These are phyloP conservation scores for Eledona agricola DNA, from an alignment of 2,888 invertebrate genomes.

Conservation along the genomic window DNA sequence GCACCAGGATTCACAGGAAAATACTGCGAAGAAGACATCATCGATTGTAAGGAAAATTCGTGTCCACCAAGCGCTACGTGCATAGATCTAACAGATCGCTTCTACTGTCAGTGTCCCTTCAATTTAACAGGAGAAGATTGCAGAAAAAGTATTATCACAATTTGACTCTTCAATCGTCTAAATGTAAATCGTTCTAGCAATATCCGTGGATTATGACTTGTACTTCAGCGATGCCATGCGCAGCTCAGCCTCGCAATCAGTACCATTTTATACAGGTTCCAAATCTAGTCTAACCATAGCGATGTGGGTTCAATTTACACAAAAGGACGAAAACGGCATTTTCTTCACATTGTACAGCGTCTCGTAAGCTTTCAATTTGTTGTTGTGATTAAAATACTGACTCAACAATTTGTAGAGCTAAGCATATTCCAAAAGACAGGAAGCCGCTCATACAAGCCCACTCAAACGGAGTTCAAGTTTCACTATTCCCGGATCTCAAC, in stretches of 20 bases:
- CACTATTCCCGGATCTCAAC: constrained; percentile 86
- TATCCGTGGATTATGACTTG: constrained; percentile 97
- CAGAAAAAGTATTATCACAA: constrained; percentile 77
- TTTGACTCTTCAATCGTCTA: constrained; percentile 29
- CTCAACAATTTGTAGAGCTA: constrained; percentile 69
- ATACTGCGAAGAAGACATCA: constrained; percentile 90
- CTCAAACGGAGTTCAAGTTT: constrained; percentile 91
- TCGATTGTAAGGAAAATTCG: constrained; percentile 92
- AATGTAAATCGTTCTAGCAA: constrained; percentile 71
- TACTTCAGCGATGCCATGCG: constrained; percentile 92
- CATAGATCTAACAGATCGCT: constrained; percentile 87
- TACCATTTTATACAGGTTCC: constrained; percentile 85
- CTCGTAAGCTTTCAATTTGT: constrained; percentile 65
- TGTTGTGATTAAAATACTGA: not conserved
- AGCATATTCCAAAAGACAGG: constrained; percentile 79
- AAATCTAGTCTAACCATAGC: constrained; percentile 86
- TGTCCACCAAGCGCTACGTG: constrained; percentile 94
- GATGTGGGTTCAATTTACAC: constrained; percentile 96
- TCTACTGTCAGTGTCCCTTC: constrained; percentile 97
- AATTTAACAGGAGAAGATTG: constrained; percentile 97
- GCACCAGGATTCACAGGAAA: constrained; percentile 79
- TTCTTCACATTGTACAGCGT: constrained; percentile 94
- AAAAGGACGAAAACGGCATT: constrained; percentile 89
- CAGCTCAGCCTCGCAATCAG: constrained; percentile 90
- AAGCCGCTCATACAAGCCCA: constrained; percentile 90